Base-by-base conservation (phyloP, 2,888 invertebrate genomes). In the Meteorus colon region DNA sequence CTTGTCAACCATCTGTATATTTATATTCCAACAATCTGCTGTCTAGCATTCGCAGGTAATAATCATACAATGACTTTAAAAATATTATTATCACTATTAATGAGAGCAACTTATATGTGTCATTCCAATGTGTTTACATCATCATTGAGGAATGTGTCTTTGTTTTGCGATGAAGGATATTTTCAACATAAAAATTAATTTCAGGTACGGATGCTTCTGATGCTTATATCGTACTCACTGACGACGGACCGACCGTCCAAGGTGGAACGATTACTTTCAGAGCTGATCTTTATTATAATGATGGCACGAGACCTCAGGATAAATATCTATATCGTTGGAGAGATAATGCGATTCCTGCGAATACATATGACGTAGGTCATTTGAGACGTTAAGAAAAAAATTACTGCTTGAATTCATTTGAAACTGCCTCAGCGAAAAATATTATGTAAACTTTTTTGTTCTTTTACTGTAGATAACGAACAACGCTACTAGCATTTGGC, bases 181-280 rank as follows among this genome's bases (percentile, higher is more conserved):
- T 69, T 51, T 45, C 6, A 4, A 65, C 37, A 19, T 37, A 41
- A 37, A n/a, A 37, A 63, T 59, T 70, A 31, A 14, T 59, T 76
- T 37, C 70, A 72, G 62, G 62, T 80, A 80, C 76, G 16, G 14
- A 76, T 48, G 75, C 66, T 16, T 77, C 65, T 68, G 78, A 77
- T 41, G 83, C 83, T 60, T 91, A 90, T 80, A 90, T 95, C 69
- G 88, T 89, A 74, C 86, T 96, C 79, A 90, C 90, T 14, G 92
- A 92, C 79, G 92, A 94, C 88, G 93, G 94, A 10, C 94, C 94
- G 66, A 92, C 93, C n/a, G 93, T 96, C 19, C 90, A 92, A 73
- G 96, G 96, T 29, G 94, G 94, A 4, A 93, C 92, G 71, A 91
- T 96, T 60, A 93, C 93, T 79, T 94, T 96, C 85, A 92, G 89